Percentiles rank a stretch among this genome's conserved stretches.
Conservation (phyloP, 2,797 vertebrate genomes). For the Malurus leucopterus region DNA sequence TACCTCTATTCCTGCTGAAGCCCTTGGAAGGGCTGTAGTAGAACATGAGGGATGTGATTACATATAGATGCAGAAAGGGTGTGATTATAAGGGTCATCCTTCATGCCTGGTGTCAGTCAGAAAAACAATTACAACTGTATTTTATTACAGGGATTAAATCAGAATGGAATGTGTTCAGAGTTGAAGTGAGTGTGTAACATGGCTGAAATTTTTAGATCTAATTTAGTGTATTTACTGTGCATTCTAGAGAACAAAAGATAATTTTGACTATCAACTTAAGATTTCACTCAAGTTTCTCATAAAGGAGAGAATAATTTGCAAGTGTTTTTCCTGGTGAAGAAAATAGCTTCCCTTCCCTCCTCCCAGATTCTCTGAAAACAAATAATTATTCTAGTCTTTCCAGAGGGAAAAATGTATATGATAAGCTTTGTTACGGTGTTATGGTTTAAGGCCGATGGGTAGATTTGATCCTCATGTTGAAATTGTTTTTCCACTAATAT, state of each 20-base stretch:
- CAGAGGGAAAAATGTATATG: not conserved
- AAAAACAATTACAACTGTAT: slow-evolving; percentile 17
- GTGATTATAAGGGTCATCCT: slow-evolving; percentile 1
- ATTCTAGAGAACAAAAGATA: slow-evolving; percentile 6
- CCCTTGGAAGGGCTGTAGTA: not conserved
- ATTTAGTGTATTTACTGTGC: not conserved
- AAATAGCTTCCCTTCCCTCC: not conserved
- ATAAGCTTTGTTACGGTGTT: not conserved
- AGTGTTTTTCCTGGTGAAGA: not conserved
- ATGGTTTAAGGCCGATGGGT: not conserved
- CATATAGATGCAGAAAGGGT: not conserved
- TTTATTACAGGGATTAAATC: not conserved
- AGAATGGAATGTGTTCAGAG: not conserved
- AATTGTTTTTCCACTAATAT: not conserved
- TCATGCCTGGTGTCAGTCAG: slow-evolving; percentile 1
- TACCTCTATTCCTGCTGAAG: not conserved
- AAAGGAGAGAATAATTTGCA: not conserved
- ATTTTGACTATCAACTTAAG: not conserved
- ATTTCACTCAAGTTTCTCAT: not conserved
- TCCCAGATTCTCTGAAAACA: not conserved
- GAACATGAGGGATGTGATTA: not conserved
- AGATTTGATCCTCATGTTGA: not conserved
- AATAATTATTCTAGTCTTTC: not conserved
- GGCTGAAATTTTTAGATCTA: not conserved
- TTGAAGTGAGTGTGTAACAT: not conserved